Evolutionary conservation across 2,113 vertebrate genomes (phyloP).

Genomic region (Coracopsis vasa): DNA sequence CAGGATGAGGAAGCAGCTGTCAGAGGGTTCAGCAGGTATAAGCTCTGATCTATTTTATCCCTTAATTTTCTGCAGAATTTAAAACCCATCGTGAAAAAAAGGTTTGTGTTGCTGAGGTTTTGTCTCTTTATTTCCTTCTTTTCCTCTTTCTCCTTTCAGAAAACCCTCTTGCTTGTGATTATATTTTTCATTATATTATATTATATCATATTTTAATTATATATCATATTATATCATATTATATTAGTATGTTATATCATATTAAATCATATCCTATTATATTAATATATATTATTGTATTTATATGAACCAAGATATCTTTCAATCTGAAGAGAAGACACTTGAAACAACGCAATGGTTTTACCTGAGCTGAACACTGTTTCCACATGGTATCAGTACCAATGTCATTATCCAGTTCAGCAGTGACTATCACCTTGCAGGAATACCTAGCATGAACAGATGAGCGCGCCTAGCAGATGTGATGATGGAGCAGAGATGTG

Average conservation of each 20-base stretch:
- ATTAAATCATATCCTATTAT: background rate
- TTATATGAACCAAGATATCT: background rate
- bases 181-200: background rate
- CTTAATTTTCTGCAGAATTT: slow-evolving; percentile 15
- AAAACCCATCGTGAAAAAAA: background rate
- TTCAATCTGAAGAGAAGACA: background rate
- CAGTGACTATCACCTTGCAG: background rate
- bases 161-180: background rate
- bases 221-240: background rate
- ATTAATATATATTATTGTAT: background rate
- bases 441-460: background rate
- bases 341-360: background rate
- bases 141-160: background rate
- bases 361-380: background rate
- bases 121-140: background rate
- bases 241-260: background rate
- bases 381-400: background rate
- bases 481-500: background rate
- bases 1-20: slow-evolving; percentile 15
- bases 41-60: background rate
- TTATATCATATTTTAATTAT: background rate
- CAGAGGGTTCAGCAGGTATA: slow-evolving; percentile 26
- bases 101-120: background rate
- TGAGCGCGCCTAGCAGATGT: background rate
- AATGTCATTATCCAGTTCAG: background rate